These are phyloP conservation scores for Augochlora pura DNA, from an alignment of 1,140 invertebrate species.

Conservation along the genomic window DNA sequence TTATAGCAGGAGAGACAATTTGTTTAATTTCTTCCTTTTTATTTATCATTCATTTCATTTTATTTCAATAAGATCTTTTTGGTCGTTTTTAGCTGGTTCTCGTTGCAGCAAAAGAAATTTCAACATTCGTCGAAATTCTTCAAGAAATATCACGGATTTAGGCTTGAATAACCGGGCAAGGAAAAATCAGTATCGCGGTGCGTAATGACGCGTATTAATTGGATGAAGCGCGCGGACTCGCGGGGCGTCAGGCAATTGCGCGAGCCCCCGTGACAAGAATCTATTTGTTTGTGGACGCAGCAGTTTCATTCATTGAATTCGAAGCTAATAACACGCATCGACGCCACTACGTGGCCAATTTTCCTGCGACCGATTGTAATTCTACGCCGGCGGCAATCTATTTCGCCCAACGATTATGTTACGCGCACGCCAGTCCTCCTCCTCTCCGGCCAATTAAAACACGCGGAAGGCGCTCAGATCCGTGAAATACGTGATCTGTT, in stretches of 20 bases:
- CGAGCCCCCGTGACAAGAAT: slow-evolving; percentile 37
- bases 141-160: no score
- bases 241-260: slow-evolving; percentile 34
- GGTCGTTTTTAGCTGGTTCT: no score
- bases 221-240: slow-evolving; percentile 6
- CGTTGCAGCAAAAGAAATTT: no score
- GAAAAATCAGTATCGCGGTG: background rate
- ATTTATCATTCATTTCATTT: no score
- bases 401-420: background rate
- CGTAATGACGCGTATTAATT: slow-evolving; percentile 40
- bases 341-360: slow-evolving; percentile 47
- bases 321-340: slow-evolving; percentile 52
- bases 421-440: background rate
- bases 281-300: slow-evolving; percentile 46
- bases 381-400: background rate
- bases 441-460: slow-evolving; percentile 6
- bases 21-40: no score
- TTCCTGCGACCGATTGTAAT: slow-evolving; percentile 34
- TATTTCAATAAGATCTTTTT: no score
- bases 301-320: slow-evolving; percentile 58
- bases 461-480: slow-evolving; percentile 2
- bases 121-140: no score
- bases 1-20: no score
- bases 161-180: background rate
- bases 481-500: background rate